Evolutionary conservation across 2,113 vertebrate species (phyloP), one percentile per base, ranked within the genome.

Genomic region (Coracopsis vasa): DNA sequence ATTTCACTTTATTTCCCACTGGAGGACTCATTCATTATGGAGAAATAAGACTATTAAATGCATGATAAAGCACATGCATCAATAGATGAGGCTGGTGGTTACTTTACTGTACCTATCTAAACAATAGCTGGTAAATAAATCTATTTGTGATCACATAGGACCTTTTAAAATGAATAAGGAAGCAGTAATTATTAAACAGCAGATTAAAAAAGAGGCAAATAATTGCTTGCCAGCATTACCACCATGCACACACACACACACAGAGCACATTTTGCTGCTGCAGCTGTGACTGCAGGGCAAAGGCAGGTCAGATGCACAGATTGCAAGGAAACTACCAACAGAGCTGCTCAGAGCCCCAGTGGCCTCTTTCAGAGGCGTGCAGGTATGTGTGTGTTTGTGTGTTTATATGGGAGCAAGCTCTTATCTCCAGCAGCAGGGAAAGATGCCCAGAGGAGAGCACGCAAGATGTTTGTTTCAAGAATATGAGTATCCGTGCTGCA

Each of bases 31-130:
- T 93, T 95, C 77, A 87, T 95, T 95, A 94, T 4, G 17, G 66
- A 94, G 72, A 67, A 92, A 87, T 65, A 91, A 95, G 92, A 65
- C 70, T 47, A 93, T 96, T 94, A 96, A 93, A 94, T 85, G 83
- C 77, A 81, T 94, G 91, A 96, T 94, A 89, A 93, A 95, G 69
- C 88, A 53, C 80, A 64, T 16, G 44, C 73, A 69, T 88, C 91
- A 35, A 81, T 48, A 92, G 66, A 79, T 67, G 69, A 93, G 69
- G 51, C 65, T 91, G 37, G 41, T 91, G 88, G 88, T 79, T 95
- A 81, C 92, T 92, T 94, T 88, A 72, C 61, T 92, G 51, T 80
- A 90, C 83, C 88, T 94, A 27, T 62, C 44, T 81, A 96, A 95
- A 94, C 86, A 96, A 56, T 84, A 69, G 72, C 56, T 61, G 29